Evolutionary conservation across 2,797 vertebrate genomes (phyloP).

Genomic region (Mycteria americana): DNA sequence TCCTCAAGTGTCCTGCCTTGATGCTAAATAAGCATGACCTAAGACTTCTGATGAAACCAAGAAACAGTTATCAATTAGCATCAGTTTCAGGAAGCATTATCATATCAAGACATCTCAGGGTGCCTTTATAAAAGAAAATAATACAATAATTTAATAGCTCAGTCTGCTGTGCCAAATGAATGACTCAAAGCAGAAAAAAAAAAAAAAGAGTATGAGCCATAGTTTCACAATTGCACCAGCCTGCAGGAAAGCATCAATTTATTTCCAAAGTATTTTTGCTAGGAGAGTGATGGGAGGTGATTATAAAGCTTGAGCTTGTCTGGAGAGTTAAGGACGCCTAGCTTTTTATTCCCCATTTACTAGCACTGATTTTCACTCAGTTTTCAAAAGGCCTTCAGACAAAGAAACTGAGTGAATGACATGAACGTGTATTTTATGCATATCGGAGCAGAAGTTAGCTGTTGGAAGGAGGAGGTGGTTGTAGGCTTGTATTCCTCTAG

Average conservation of each 20-base stretch:
- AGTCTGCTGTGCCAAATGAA: conserved; percentile 36
- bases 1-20: neutral
- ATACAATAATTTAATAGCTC: conserved; percentile 49
- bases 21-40: neutral
- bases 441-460: neutral
- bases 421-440: neutral
- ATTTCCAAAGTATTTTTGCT: neutral
- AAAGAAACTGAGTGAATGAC: conserved; percentile 1
- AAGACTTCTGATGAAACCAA: conserved; percentile 42
- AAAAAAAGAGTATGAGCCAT: neutral
- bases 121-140: conserved; percentile 30
- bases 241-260: neutral
- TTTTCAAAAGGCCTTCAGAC: neutral
- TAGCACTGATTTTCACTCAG: neutral
- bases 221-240: neutral
- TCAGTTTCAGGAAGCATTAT: conserved; percentile 41
- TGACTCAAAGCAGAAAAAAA: conserved; percentile 15
- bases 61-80: conserved; percentile 29
- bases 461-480: neutral
- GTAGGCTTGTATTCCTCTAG: neutral
- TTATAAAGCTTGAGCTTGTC: neutral
- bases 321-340: neutral
- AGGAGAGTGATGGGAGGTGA: neutral
- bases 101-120: conserved; percentile 19
- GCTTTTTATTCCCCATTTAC: neutral